phyloP scores from a whole-genome alignment of 2,888 invertebrate species.

The Himalopsyche anomala region DNA sequence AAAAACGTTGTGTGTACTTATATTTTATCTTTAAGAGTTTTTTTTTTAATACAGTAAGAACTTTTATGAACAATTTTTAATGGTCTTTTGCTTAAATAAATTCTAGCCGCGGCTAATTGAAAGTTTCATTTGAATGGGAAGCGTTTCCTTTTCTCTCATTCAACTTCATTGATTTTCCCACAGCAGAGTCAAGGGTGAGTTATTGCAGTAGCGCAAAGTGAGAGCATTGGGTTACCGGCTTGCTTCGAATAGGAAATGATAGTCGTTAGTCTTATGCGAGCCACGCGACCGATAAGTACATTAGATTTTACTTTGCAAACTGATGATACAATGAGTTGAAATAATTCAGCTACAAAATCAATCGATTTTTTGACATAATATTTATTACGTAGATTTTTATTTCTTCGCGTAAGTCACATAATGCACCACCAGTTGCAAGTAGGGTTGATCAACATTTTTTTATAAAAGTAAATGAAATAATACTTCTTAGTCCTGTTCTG shows the following conservation, averaged over 20 bases:
- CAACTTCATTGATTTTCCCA: constrained; percentile 30
- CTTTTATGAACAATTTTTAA: too few relatives aligned
- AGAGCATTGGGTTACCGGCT: constrained; percentile 26
- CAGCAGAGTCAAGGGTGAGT: neutral
- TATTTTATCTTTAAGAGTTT: too few relatives aligned
- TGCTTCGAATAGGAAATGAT: constrained; percentile 26
- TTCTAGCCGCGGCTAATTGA: neutral
- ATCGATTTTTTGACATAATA: neutral
- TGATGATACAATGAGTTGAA: neutral
- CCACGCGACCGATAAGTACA: neutral
- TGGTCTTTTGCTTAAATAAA: too few relatives aligned
- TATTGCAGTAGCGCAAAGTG: neutral
- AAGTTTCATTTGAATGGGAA: constrained; percentile 26
- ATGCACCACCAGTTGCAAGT: too few relatives aligned
- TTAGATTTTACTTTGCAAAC: neutral
- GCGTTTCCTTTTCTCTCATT: neutral
- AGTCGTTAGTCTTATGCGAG: constrained; percentile 22
- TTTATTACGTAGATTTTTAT: too few relatives aligned
- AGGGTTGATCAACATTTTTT: too few relatives aligned
- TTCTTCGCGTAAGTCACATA: too few relatives aligned
- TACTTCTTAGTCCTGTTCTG: too few relatives aligned
- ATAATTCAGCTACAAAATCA: neutral
- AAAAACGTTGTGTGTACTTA: too few relatives aligned
- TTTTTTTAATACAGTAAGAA: too few relatives aligned
- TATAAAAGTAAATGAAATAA: too few relatives aligned